These are phyloP conservation scores for Lasioglossum vierecki DNA, from an alignment of 2,888 invertebrate genomes.

Conservation along the genomic window DNA sequence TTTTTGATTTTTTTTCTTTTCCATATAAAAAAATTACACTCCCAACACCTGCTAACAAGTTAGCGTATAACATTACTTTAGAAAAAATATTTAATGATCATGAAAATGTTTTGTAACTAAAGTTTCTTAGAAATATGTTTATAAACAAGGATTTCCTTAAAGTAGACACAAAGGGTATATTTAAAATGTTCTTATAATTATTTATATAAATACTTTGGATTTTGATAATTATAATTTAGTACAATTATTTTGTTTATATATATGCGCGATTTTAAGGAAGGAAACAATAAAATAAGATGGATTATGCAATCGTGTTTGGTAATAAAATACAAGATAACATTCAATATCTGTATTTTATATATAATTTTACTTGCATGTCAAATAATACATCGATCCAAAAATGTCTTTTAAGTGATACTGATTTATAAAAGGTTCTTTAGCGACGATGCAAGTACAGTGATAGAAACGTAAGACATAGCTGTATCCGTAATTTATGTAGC, in stretches of 20 bases:
- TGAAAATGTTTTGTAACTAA: background rate
- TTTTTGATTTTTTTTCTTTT: background rate
- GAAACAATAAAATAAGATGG: constrained; percentile 22
- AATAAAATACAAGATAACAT: constrained; percentile 37
- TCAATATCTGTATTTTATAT: constrained; percentile 44
- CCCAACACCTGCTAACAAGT: background rate
- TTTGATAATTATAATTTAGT: background rate
- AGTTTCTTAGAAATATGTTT: background rate
- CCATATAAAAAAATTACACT: background rate
- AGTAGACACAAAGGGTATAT: background rate
- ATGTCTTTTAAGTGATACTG: constrained; percentile 44
- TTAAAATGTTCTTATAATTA: constrained; percentile 9
- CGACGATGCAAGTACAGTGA: constrained; percentile 51
- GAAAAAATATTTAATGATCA: background rate
- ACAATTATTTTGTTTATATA: constrained; percentile 12
- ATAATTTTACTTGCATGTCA: constrained; percentile 52
- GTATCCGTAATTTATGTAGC: constrained; percentile 29
- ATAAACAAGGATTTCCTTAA: background rate
- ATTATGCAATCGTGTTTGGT: background rate
- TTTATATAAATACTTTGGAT: constrained; percentile 9
- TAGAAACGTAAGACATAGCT: constrained; percentile 42
- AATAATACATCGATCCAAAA: constrained; percentile 52
- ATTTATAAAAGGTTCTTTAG: constrained; percentile 53
- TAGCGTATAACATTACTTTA: background rate
- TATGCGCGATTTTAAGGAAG: background rate